A percentile compares a stretch with the other conserved stretches of the same genome.
Conservation (phyloP, 2,113 vertebrate genomes). For the Donacobius atricapilla region DNA sequence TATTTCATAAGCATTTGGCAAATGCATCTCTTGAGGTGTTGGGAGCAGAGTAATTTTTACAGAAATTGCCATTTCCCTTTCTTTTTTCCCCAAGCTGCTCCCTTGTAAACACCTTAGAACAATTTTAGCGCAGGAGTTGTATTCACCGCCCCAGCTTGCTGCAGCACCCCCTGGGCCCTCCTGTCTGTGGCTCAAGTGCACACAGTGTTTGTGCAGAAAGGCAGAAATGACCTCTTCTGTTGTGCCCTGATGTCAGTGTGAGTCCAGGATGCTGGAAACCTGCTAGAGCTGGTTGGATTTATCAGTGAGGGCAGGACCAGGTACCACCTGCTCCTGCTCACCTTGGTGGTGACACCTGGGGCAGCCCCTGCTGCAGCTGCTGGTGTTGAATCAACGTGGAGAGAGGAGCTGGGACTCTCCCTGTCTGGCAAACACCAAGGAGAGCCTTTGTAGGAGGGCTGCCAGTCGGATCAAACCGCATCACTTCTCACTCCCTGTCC, state of each 20-base stretch:
- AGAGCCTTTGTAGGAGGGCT: neutral
- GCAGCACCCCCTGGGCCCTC: neutral
- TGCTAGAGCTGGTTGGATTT: rapidly evolving
- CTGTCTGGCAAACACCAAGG: neutral
- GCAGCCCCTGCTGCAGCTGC: neutral
- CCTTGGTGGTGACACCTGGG: no score
- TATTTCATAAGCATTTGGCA: neutral
- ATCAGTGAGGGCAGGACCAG: neutral
- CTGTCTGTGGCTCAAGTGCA: neutral
- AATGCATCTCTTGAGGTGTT: neutral
- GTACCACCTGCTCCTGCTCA: rapidly evolving
- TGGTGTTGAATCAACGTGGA: rapidly evolving
- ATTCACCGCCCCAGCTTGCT: neutral
- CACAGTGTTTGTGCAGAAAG: neutral
- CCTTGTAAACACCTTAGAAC: neutral
- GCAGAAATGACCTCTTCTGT: neutral
- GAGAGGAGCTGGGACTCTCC: neutral
- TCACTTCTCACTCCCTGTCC: neutral
- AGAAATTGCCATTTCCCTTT: neutral
- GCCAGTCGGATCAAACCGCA: neutral
- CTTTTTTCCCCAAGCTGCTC: neutral
- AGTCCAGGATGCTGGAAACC: neutral
- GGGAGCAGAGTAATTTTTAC: neutral
- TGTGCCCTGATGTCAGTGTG: neutral
- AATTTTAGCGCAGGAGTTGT: neutral